These are phyloP conservation scores for Aramus guarauna DNA, from an alignment of 2,113 vertebrate genomes.

Conservation along the genomic window DNA sequence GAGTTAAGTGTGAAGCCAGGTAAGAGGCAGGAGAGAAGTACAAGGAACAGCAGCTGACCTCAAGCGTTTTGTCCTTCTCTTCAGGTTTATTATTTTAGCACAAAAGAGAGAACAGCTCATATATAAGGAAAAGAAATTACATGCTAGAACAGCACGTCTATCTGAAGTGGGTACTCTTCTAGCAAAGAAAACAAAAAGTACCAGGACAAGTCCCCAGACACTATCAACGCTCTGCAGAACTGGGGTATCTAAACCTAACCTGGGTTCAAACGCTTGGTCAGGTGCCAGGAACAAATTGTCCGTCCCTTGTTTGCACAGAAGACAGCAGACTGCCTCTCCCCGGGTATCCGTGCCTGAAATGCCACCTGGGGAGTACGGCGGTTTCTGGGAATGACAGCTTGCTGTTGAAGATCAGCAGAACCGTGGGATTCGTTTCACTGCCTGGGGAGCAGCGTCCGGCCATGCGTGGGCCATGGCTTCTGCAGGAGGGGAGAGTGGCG, in stretches of 20 bases:
- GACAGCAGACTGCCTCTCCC: neutral
- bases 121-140: neutral
- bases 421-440: neutral
- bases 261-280: neutral
- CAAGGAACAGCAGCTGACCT: neutral
- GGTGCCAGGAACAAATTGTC: neutral
- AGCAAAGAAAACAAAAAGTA: neutral
- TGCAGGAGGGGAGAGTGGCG: neutral
- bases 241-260: neutral
- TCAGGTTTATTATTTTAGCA: neutral
- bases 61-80: neutral
- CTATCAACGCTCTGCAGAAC: neutral
- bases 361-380: neutral
- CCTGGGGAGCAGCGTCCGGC: neutral
- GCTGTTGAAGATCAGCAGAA: neutral
- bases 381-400: neutral
- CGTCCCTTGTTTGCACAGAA: neutral
- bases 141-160: neutral
- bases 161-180: neutral
- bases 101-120: neutral
- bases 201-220: neutral
- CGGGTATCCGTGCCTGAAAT: neutral
- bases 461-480: neutral
- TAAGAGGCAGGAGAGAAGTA: neutral
- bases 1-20: neutral